Conservation (phyloP, 2,888 invertebrate genomes). For the Calephelis perditalis region DNA sequence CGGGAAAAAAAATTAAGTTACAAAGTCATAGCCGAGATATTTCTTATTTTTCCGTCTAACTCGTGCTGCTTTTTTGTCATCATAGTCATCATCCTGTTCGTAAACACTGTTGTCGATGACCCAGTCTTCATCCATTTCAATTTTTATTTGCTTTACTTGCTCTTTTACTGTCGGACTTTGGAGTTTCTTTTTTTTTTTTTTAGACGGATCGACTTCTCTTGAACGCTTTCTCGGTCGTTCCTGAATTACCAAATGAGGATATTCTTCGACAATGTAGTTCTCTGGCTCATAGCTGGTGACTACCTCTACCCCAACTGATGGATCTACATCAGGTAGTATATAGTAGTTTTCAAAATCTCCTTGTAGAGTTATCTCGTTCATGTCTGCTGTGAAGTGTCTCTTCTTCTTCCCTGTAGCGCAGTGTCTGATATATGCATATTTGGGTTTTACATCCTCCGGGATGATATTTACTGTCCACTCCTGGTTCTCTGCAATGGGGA, state of each 20-base stretch:
- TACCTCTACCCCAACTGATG: constrained; percentile 60
- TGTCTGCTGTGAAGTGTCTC: constrained; percentile 61
- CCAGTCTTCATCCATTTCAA: constrained; percentile 54
- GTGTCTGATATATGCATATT: constrained; percentile 68
- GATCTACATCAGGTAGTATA: constrained; percentile 67
- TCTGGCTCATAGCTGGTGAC: constrained; percentile 67
- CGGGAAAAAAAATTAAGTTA: constrained; percentile 41
- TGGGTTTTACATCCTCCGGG: constrained; percentile 55
- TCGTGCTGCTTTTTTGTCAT: constrained; percentile 56
- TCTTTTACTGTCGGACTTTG: constrained; percentile 33
- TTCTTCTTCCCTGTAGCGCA: constrained; percentile 63
- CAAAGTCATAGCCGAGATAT: constrained; percentile 66
- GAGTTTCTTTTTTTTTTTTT: constrained; percentile 38
- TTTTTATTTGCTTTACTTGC: constrained; percentile 38
- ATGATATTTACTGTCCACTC: constrained; percentile 69
- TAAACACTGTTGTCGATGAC: constrained; percentile 55
- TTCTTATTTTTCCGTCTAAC: constrained; percentile 72
- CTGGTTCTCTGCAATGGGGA: constrained; percentile 43
- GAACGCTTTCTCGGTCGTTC: constrained; percentile 52
- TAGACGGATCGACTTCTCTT: constrained; percentile 38
- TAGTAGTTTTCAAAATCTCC: constrained; percentile 70
- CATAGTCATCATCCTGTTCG: constrained; percentile 56
- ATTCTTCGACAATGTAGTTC: constrained; percentile 62
- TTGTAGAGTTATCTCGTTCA: constrained; percentile 62
- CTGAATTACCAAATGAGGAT: constrained; percentile 57